Evolutionary conservation across 2,113 vertebrate species (phyloP).

Genomic region (Caloenas nicobarica): DNA sequence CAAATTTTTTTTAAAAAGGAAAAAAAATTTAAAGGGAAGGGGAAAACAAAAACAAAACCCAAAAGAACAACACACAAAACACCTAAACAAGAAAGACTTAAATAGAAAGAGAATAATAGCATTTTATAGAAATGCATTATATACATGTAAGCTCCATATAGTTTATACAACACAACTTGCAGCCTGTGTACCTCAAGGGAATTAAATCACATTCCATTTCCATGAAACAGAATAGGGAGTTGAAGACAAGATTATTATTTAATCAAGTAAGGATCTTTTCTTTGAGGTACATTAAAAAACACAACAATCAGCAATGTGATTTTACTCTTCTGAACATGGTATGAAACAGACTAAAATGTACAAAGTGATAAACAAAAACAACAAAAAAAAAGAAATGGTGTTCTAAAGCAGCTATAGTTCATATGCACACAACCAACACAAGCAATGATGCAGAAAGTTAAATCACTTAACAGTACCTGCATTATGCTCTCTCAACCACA

Average conservation of each 20-base stretch:
- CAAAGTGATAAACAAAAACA: background rate
- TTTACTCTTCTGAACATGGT: background rate
- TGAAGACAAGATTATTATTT: background rate
- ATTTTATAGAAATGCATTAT: background rate
- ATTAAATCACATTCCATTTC: background rate
- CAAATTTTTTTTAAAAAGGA: background rate
- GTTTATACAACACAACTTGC: background rate
- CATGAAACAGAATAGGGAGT: background rate
- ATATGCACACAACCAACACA: background rate
- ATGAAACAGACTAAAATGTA: background rate
- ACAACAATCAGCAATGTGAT: background rate
- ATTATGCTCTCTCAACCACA: background rate
- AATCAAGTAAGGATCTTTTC: background rate
- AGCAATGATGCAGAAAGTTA: conserved; percentile 21
- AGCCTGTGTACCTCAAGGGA: background rate
- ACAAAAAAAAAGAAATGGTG: background rate
- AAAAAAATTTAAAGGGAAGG: no score
- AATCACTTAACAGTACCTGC: background rate
- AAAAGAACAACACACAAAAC: background rate
- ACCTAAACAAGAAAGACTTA: background rate
- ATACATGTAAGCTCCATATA: background rate
- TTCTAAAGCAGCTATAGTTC: background rate
- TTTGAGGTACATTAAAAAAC: background rate
- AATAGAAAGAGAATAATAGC: background rate
- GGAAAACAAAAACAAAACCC: no score